Conservation (phyloP, 2,113 vertebrate species). For the Anarrhichthys ocellatus region DNA sequence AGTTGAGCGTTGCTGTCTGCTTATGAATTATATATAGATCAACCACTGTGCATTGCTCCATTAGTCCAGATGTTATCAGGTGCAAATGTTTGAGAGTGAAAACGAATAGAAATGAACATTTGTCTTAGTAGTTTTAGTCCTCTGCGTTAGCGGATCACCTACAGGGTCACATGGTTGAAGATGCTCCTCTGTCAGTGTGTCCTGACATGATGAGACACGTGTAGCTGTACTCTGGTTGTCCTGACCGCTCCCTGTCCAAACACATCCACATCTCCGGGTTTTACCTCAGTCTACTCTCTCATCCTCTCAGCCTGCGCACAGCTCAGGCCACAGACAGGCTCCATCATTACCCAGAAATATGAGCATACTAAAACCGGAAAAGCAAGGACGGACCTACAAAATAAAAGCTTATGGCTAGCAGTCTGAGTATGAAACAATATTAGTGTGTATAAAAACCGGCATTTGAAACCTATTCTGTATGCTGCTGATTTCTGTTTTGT, state of each 20-base stretch:
- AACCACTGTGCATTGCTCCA: background rate
- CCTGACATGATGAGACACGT: slow-evolving; percentile 1
- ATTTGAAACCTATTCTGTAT: accelerated
- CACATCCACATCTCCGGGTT: slow-evolving; percentile 69
- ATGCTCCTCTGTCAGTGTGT: background rate
- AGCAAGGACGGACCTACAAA: background rate
- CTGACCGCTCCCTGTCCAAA: slow-evolving; percentile 11
- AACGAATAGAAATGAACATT: background rate
- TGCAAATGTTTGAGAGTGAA: background rate
- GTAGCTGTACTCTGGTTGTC: background rate
- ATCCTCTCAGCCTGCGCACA: slow-evolving; percentile 69
- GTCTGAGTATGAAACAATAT: background rate
- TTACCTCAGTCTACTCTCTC: slow-evolving; percentile 65
- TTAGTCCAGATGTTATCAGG: background rate
- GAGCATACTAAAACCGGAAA: slow-evolving; percentile 35
- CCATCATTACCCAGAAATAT: slow-evolving; percentile 14
- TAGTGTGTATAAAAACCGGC: accelerated
- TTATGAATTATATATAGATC: background rate
- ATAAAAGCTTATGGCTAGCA: slow-evolving; percentile 30
- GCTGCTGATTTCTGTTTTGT: background rate
- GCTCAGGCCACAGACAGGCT: slow-evolving; percentile 68
- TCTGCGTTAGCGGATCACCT: background rate
- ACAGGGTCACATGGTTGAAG: background rate
- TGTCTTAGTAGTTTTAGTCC: background rate
- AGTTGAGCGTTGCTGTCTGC: background rate